Conservation (phyloP, 2,888 invertebrate genomes). For the Lysandra bellargus region DNA sequence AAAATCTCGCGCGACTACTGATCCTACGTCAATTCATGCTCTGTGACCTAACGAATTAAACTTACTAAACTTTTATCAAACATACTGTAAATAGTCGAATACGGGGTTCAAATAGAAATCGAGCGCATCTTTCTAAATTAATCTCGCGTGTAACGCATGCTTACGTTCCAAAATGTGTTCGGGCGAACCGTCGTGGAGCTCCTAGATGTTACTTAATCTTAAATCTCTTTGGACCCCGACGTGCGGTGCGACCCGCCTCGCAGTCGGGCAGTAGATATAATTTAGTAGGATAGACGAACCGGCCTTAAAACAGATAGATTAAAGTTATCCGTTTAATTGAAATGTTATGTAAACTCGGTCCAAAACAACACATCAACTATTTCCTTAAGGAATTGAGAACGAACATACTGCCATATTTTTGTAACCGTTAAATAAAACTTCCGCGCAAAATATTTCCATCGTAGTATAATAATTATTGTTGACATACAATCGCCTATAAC, state of each 20-base stretch:
- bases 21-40: neutral
- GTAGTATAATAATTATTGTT: neutral
- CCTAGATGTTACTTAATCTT: slow-evolving; percentile 22
- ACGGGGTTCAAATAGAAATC: slow-evolving; percentile 41
- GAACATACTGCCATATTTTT: slow-evolving; percentile 76
- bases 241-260: slow-evolving; percentile 33
- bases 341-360: slow-evolving; percentile 46
- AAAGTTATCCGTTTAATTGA: slow-evolving; percentile 47
- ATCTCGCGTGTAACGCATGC: neutral
- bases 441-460: slow-evolving; percentile 2
- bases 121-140: slow-evolving; percentile 1
- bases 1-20: slow-evolving; percentile 37
- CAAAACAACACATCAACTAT: slow-evolving; percentile 47
- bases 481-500: neutral
- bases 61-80: slow-evolving; percentile 56
- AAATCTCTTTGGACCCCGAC: slow-evolving; percentile 25
- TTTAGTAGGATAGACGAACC: slow-evolving; percentile 74
- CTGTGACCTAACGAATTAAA: neutral
- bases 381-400: slow-evolving; percentile 73
- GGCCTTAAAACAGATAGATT: slow-evolving; percentile 67
- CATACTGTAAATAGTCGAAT: slow-evolving; percentile 63
- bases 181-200: slow-evolving; percentile 28
- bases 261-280: slow-evolving; percentile 48
- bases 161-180: slow-evolving; percentile 33
- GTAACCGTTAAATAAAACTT: slow-evolving; percentile 45